phyloP scores from a whole-genome alignment of 2,797 vertebrate species.

The Tarsius wallacei region DNA sequence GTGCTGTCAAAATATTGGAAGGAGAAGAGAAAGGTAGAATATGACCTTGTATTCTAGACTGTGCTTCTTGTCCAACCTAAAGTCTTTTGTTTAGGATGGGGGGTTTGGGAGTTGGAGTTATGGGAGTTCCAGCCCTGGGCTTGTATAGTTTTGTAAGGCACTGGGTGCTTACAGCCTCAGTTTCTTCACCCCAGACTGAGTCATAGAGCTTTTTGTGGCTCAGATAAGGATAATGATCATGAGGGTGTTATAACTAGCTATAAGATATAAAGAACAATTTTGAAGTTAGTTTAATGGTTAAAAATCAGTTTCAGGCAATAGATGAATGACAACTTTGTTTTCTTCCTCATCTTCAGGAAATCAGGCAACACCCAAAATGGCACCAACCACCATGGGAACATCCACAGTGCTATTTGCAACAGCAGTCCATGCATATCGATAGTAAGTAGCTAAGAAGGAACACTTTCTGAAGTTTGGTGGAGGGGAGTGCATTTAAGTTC shows the following conservation, averaged over 20 bases:
- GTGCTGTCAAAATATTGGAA: slow-evolving; percentile 24
- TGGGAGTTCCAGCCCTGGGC: not conserved
- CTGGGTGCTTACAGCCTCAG: not conserved
- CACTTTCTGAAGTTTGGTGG: not conserved
- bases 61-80: not conserved
- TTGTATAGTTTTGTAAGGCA: not conserved
- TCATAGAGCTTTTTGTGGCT: not conserved
- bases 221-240: not conserved
- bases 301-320: slow-evolving; percentile 30
- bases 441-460: slow-evolving; percentile 92
- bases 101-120: not conserved
- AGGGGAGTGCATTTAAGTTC: not conserved
- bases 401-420: slow-evolving; percentile 94
- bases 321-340: slow-evolving; percentile 38
- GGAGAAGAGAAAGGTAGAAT: slow-evolving; percentile 41
- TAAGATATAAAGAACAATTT: not conserved
- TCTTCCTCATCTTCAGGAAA: slow-evolving; percentile 81
- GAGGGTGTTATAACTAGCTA: slow-evolving; percentile 1
- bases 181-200: not conserved
- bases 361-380: slow-evolving; percentile 90
- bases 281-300: slow-evolving; percentile 50
- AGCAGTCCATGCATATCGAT: slow-evolving; percentile 95
- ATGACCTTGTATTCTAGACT: not conserved
- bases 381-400: slow-evolving; percentile 84
- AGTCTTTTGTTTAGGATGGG: not conserved